Percentiles rank a stretch among this genome's conserved stretches.
Conservation (phyloP, 2,888 invertebrate genomes). For the Didymodactylos carnosus region DNA sequence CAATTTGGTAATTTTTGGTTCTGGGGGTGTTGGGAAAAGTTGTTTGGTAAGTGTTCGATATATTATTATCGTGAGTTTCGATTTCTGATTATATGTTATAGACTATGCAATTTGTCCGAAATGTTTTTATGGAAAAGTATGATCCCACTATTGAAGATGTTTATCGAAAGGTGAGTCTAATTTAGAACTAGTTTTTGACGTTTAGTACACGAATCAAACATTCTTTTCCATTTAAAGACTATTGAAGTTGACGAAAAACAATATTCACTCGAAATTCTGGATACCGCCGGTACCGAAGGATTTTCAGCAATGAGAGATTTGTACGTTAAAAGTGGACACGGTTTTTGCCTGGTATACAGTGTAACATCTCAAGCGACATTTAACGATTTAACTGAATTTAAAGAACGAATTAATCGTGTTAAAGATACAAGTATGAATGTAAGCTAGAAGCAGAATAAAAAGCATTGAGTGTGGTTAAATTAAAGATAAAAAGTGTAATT, state of each 20-base stretch:
- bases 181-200: not conserved
- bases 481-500: not conserved
- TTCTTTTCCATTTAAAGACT: slow-evolving; percentile 21
- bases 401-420: slow-evolving; percentile 95
- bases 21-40: not conserved
- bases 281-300: slow-evolving; percentile 99
- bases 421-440: slow-evolving; percentile 42
- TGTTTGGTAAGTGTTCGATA: too few relatives aligned
- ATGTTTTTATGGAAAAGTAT: slow-evolving; percentile 97
- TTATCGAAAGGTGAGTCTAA: slow-evolving; percentile 53
- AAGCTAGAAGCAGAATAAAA: not conserved
- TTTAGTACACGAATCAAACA: not conserved
- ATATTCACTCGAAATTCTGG: slow-evolving; percentile 38
- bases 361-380: slow-evolving; percentile 99
- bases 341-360: slow-evolving; percentile 96
- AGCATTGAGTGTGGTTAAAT: not conserved
- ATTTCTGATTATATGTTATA: slow-evolving; percentile 19
- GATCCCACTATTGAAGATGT: slow-evolving; percentile 99
- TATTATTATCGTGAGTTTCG: too few relatives aligned
- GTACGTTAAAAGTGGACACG: slow-evolving; percentile 99
- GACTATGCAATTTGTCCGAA: slow-evolving; percentile 90
- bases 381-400: slow-evolving; percentile 91
- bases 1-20: too few relatives aligned
- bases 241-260: slow-evolving; percentile 4
- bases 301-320: slow-evolving; percentile 99